phyloP scores from a whole-genome alignment of 2,797 vertebrate species.

The Odontamblyopus rebecca region DNA sequence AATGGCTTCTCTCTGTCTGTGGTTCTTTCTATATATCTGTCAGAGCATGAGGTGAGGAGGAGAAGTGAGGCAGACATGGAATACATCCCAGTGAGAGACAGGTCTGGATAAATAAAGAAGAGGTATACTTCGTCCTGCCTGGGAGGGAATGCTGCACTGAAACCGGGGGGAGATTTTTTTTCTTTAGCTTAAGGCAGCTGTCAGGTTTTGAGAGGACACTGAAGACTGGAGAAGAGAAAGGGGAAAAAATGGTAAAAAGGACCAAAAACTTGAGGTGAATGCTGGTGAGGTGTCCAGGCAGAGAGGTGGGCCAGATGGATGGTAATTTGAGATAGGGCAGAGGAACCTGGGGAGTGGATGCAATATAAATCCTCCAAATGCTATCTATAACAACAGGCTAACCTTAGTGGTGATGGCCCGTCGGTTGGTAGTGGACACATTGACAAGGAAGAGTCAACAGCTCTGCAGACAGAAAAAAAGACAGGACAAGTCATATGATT shows the following conservation, averaged over 20 bases:
- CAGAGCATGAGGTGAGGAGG: constrained; percentile 43
- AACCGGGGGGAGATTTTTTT: constrained; percentile 5
- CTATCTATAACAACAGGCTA: not conserved
- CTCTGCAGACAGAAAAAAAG: not conserved
- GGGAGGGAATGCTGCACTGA: constrained; percentile 32
- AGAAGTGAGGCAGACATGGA: constrained; percentile 55
- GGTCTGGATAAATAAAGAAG: constrained; percentile 67
- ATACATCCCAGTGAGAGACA: constrained; percentile 59
- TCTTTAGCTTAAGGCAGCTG: constrained; percentile 44
- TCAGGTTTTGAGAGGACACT: constrained; percentile 53
- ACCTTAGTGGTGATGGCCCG: constrained; percentile 3
- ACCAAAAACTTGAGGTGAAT: constrained; percentile 32
- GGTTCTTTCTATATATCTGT: constrained; percentile 47
- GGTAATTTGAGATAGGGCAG: constrained; percentile 31
- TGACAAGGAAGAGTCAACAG: not conserved
- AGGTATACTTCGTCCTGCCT: constrained; percentile 46
- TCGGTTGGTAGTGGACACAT: not conserved
- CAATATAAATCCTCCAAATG: constrained; percentile 9
- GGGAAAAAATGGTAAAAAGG: constrained; percentile 19
- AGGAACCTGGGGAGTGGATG: constrained; percentile 25
- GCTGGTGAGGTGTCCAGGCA: constrained; percentile 18
- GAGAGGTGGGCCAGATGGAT: constrained; percentile 27
- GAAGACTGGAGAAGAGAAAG: constrained; percentile 16
- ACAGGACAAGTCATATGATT: not conserved
- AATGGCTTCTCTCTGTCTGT: constrained; percentile 11